Percentiles rank a stretch among this genome's conserved stretches.
Evolutionary conservation across 2,888 invertebrate species (phyloP).

Genomic region (Drosophila suboccidentalis): DNA sequence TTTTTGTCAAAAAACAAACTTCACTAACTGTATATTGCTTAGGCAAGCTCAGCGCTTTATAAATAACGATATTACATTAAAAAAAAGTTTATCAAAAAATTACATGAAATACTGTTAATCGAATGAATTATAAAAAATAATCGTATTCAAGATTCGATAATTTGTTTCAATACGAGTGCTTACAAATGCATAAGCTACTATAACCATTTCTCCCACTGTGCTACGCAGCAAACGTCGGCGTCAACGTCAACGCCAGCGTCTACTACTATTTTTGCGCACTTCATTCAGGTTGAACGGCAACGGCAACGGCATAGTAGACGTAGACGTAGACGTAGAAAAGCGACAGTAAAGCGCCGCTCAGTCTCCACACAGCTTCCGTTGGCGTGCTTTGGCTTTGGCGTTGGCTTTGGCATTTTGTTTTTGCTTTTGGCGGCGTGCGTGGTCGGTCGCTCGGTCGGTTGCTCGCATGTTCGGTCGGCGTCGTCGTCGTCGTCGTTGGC

Average conservation of each 20-base stretch:
- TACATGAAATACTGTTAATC: too few species aligned
- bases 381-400: constrained; percentile 39
- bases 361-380: constrained; percentile 71
- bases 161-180: background rate
- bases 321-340: constrained; percentile 19
- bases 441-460: constrained; percentile 37
- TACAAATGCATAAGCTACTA: background rate
- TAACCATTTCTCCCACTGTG: background rate
- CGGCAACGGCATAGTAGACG: constrained; percentile 6
- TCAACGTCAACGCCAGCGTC: background rate
- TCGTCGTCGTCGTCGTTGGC: constrained; percentile 16
- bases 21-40: too few species aligned
- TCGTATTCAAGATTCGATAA: background rate
- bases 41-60: too few species aligned
- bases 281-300: constrained; percentile 53
- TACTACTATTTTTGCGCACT: constrained; percentile 67
- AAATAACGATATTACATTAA: too few species aligned
- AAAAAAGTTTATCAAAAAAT: too few species aligned
- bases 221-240: constrained; percentile 18
- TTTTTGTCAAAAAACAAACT: too few species aligned
- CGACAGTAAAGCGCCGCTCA: constrained; percentile 55
- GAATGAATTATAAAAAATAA: too few species aligned
- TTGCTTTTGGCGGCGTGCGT: constrained; percentile 54
- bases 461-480: constrained; percentile 11
- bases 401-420: constrained; percentile 23